Conservation (phyloP, 1,140 invertebrate genomes). For the Neodiprion pinetum region DNA sequence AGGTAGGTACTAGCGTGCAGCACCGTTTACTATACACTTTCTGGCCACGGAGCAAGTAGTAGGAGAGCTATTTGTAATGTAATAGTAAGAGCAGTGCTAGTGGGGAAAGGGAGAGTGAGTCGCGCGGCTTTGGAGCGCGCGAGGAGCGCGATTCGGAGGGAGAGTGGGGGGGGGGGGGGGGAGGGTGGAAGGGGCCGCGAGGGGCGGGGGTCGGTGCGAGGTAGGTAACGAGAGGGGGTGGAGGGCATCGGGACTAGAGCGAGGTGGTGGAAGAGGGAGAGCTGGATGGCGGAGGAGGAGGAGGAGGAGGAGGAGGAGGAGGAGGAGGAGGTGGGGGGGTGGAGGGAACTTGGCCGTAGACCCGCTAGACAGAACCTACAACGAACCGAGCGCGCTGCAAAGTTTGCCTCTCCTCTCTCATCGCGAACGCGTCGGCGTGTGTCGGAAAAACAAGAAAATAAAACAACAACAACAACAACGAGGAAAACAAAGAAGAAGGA, state of each 20-base stretch:
- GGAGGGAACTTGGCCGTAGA: constrained; percentile 28
- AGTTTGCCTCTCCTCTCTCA: neutral
- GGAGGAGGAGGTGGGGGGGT: constrained; percentile 27
- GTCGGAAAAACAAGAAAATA: neutral
- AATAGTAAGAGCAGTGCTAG: constrained; percentile 43
- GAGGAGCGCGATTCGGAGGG: constrained; percentile 32
- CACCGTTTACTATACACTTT: neutral
- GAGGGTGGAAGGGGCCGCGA: neutral
- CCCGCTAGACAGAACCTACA: constrained; percentile 28
- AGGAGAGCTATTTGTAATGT: constrained; percentile 57
- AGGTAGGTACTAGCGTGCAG: neutral
- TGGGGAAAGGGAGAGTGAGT: constrained; percentile 26
- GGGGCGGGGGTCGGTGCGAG: constrained; percentile 28
- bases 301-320: constrained; percentile 23
- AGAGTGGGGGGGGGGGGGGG: constrained; percentile 35
- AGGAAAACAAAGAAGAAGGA: too few species aligned
- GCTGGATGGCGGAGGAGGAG: neutral
- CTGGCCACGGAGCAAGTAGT: constrained; percentile 23
- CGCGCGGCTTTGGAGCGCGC: neutral
- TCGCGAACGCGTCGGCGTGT: neutral
- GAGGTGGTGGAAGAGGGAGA: constrained; percentile 34
- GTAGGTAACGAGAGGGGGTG: constrained; percentile 6
- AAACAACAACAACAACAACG: too few species aligned
- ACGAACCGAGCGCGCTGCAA: constrained; percentile 25
- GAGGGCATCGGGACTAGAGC: constrained; percentile 23